Evolutionary conservation across 1,140 invertebrate species (phyloP).

Genomic region (Sminthurinus signatus): DNA sequence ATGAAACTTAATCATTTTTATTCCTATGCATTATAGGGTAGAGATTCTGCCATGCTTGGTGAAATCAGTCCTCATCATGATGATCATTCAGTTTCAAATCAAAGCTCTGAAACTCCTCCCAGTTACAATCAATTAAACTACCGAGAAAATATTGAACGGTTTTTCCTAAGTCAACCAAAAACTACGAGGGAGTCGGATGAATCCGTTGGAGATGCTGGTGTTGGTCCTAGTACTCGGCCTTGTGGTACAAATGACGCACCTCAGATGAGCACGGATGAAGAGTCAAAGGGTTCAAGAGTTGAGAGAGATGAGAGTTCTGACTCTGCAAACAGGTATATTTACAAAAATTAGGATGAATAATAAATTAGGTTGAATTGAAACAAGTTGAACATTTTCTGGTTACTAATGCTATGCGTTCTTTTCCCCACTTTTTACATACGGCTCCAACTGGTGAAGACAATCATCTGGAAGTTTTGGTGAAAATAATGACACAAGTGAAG

Average conservation of each 20-base stretch:
- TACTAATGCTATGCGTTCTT: too few species aligned
- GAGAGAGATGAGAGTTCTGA: slow-evolving; percentile 40
- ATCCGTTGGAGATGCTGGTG: slow-evolving; percentile 42
- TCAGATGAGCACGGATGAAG: slow-evolving; percentile 42
- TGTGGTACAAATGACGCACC: slow-evolving; percentile 19
- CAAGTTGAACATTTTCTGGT: too few species aligned
- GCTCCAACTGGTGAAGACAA: too few species aligned
- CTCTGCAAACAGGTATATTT: slow-evolving; percentile 31
- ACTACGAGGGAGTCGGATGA: slow-evolving; percentile 50
- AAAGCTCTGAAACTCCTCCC: slow-evolving; percentile 69
- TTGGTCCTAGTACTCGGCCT: slow-evolving; percentile 18
- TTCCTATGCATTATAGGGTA: too few species aligned
- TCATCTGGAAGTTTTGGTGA: too few species aligned
- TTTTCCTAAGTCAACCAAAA: slow-evolving; percentile 73
- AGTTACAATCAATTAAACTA: slow-evolving; percentile 83
- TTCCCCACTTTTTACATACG: too few species aligned
- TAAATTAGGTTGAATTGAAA: too few species aligned
- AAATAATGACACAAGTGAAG: too few species aligned
- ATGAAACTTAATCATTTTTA: too few species aligned
- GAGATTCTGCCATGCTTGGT: slow-evolving; percentile 72
- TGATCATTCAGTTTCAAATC: slow-evolving; percentile 65
- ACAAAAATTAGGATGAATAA: too few species aligned
- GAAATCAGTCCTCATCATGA: slow-evolving; percentile 80
- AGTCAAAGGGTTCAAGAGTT: slow-evolving; percentile 40
- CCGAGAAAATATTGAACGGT: slow-evolving; percentile 73